phyloP scores from a whole-genome alignment of 2,888 invertebrate species.

The Plutella xylostella region DNA sequence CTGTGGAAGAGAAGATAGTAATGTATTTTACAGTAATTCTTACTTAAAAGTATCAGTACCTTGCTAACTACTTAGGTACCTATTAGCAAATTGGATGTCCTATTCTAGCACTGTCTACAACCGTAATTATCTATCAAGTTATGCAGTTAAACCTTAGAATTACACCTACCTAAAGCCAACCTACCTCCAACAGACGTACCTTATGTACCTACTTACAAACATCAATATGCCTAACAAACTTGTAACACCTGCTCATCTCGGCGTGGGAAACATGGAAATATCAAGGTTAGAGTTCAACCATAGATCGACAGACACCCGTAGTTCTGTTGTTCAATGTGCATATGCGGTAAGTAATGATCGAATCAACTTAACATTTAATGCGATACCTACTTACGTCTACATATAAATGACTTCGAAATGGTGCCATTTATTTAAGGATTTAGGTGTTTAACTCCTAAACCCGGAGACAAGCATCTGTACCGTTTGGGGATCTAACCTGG shows the following conservation, averaged over 20 bases:
- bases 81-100: too few relatives aligned
- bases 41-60: too few relatives aligned
- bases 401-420: background rate
- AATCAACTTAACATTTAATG: constrained; percentile 18
- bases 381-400: background rate
- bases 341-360: constrained; percentile 1
- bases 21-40: too few relatives aligned
- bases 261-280: constrained; percentile 25
- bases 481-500: background rate
- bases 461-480: background rate
- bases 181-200: too few relatives aligned
- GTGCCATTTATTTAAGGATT: background rate
- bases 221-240: too few relatives aligned
- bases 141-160: too few relatives aligned
- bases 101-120: too few relatives aligned
- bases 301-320: background rate
- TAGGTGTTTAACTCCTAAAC: background rate
- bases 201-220: too few relatives aligned
- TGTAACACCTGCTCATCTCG: constrained; percentile 10
- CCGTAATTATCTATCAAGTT: too few relatives aligned
- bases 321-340: background rate
- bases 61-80: too few relatives aligned
- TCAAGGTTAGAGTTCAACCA: constrained; percentile 21
- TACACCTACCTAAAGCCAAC: too few relatives aligned
- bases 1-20: too few relatives aligned